Base-by-base conservation (phyloP, 1,140 invertebrate species). In the Aphidius gifuensis region DNA sequence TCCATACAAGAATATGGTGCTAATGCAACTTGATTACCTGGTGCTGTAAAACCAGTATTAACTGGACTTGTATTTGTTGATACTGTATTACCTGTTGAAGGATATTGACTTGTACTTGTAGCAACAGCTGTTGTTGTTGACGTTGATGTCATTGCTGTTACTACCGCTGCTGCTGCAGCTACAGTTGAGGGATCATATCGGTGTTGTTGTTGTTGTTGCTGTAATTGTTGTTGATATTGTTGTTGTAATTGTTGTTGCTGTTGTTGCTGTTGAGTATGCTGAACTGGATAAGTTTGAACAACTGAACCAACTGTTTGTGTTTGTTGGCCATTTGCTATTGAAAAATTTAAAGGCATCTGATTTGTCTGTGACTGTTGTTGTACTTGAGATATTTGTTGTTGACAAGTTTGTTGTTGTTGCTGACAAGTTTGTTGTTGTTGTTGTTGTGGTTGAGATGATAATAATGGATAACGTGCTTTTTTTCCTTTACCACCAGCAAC, bases 1-100 rank as follows among this genome's bases (percentile, higher is more conserved):
- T 97, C 93, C 80, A 93, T 91, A 63, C 87, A 88, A 49, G 86
- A 86, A 71, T 83, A 85, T 43, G 77, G 73, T 39, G 80, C 74
- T 74, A 84, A 83, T 9, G 55, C 51, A 43, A 32, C 45, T 47
- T 55, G 50, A 44, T 44, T 44, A 11, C 72, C 71, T n/a, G 67
- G 60, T 50, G 72, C 66, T 6, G 77, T 71, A 64, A 9, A 43
- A n/a, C 44, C 62, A 38, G 51, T 42, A 7, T 53, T 21, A 21
- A 43, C 45, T n/a, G 62, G 40, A 39, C 21, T 16, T 40, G 53
- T 43, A 9, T 70, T 71, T 42, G 71, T 78, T 51, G 73, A 9
- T 45, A 48, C 60, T 9, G 43, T 21, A 16, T n/a, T 32, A 32
- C 23, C 1, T 3, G 23, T 32, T 32, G 1, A 32, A 32, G 23